Evolutionary conservation across 2,797 vertebrate species (phyloP).

Genomic region (Neopelma chrysocephalum): DNA sequence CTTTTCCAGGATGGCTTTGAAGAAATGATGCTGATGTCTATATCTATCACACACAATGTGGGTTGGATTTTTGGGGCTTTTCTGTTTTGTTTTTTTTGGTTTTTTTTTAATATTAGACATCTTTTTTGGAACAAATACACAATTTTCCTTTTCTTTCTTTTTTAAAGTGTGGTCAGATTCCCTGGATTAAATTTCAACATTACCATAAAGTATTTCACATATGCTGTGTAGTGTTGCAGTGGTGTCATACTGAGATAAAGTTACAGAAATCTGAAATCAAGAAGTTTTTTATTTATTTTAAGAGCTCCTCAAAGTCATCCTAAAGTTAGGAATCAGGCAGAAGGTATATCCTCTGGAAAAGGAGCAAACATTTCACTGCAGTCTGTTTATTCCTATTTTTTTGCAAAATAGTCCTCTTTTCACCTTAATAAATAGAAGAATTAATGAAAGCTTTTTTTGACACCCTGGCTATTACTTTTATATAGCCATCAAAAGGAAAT

Average conservation of each 20-base stretch:
- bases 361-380: background rate
- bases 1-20: background rate
- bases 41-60: background rate
- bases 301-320: background rate
- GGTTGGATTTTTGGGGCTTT: background rate
- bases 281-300: background rate
- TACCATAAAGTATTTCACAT: background rate
- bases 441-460: slow-evolving; percentile 52
- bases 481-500: slow-evolving; percentile 45
- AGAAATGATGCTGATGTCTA: background rate
- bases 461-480: slow-evolving; percentile 37
- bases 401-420: slow-evolving; percentile 30
- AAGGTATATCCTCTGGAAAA: background rate
- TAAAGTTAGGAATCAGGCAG: background rate
- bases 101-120: background rate
- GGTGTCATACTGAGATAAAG: background rate
- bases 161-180: background rate
- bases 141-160: background rate
- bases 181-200: background rate
- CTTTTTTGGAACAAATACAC: background rate
- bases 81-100: background rate
- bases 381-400: slow-evolving; percentile 29
- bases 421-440: slow-evolving; percentile 54
- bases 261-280: background rate
- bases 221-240: background rate